Base-by-base conservation (phyloP, 2,797 vertebrate species). In the Sebastes cheni region DNA sequence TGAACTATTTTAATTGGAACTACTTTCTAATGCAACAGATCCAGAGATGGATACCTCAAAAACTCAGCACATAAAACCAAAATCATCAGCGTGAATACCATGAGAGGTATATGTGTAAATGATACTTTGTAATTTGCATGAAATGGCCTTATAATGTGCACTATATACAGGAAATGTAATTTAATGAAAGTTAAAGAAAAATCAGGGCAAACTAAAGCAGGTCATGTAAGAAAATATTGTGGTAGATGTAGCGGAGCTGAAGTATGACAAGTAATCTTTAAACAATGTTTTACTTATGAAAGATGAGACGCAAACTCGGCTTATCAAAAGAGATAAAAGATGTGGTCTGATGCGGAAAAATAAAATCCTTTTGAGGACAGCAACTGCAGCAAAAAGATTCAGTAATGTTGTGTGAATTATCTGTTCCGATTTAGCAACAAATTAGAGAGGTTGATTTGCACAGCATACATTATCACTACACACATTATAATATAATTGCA, bases 391-490 rank as follows among this genome's bases (percentile, higher is more conserved):
- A 76, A 34, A 67, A 67, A 58, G 61, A 22, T 34, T 69, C 23
- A 36, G 6, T 5, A n/a, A 16, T 39, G 42, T 29, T 42, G 5
- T 62, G 10, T 36, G 34, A 65, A 65, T 39, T 58, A 67, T 62
- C 72, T 25, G 25, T 3, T 12, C 18, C 27, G 72, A 54, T 88
- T 81, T 74, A 73, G 64, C 76, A 34, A 60, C 64, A 83, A 72
- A 79, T 87, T 64, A 78, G 46, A 77, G 69, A 54, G 62, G 36
- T 22, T 88, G 69, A 82, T 89, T 88, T 86, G n/a, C 75, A 77
- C 67, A 23, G 73, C 30, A 66, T 77, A 74, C 72, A 73, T 67
- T 82, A 81, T 83, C 62, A 39, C 42, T 25, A 25, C 79, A 74
- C 39, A 66, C 61, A 81, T 83, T 73, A 85, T 75, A 50, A 62